Percentiles rank a stretch among this genome's conserved stretches.
Conservation (phyloP, 2,888 invertebrate species). For the Argynnis bischoffii region DNA sequence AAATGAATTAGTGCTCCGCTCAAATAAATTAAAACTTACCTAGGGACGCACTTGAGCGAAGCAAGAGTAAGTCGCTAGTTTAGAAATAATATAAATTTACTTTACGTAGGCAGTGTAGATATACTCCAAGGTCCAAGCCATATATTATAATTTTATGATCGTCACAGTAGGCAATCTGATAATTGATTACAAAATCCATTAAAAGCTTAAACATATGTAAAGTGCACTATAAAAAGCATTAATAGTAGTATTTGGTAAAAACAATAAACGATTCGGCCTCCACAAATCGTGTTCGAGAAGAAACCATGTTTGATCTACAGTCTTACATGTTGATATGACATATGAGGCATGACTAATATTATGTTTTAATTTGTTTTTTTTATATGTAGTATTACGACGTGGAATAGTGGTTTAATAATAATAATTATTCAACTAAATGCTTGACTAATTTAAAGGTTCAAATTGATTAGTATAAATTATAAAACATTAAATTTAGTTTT, state of each 20-base stretch:
- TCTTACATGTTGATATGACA: conserved; percentile 34
- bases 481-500: too few relatives aligned
- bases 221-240: conserved; percentile 22
- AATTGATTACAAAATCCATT: conserved; percentile 33
- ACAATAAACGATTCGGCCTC: conserved; percentile 42
- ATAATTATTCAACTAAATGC: too few relatives aligned
- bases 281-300: conserved; percentile 44
- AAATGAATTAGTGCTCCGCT: too few relatives aligned
- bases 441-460: too few relatives aligned
- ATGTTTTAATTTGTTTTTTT: background rate
- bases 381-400: background rate
- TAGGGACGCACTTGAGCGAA: too few relatives aligned
- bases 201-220: conserved; percentile 32
- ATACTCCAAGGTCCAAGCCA: conserved; percentile 21
- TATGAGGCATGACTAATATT: background rate
- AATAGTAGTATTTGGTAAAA: conserved; percentile 38
- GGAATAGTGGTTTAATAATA: too few relatives aligned
- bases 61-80: too few relatives aligned
- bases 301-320: conserved; percentile 39
- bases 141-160: conserved; percentile 32
- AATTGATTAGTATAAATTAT: too few relatives aligned
- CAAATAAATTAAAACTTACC: too few relatives aligned
- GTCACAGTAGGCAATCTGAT: conserved; percentile 35
- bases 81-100: conserved; percentile 3
- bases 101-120: conserved; percentile 27